A percentile compares a stretch with the other conserved stretches of the same genome.
Conservation (phyloP, 1,140 invertebrate genomes). For the Philopotamus ludificatus region DNA sequence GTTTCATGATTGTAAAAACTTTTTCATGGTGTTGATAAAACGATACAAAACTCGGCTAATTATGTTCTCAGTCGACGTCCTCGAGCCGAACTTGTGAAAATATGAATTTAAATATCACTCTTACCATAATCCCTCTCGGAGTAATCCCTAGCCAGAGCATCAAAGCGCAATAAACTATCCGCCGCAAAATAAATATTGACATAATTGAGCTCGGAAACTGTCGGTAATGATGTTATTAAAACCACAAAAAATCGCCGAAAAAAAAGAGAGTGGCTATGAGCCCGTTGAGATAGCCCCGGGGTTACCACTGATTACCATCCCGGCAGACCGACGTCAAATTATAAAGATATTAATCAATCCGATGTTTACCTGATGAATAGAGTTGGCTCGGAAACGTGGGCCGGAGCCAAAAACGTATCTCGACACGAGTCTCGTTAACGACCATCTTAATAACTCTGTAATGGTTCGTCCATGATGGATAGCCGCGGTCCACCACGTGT, state of each 20-base stretch:
- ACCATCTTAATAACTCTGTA: conserved; percentile 11
- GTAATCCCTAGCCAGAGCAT: too few relatives aligned
- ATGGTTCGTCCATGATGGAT: conserved; percentile 7
- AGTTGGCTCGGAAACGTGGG: background rate
- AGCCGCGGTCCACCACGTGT: too few relatives aligned
- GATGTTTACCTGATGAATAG: conserved; percentile 9
- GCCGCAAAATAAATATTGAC: background rate
- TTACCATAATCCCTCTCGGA: too few relatives aligned
- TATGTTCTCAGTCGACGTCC: too few relatives aligned
- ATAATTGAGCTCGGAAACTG: background rate
- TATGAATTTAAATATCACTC: too few relatives aligned
- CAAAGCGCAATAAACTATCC: too few relatives aligned
- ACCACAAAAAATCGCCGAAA: too few relatives aligned
- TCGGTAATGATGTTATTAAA: conserved; percentile 7
- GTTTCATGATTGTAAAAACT: too few relatives aligned
- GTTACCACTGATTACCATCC: background rate
- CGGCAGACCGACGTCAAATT: conserved; percentile 3
- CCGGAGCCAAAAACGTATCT: background rate
- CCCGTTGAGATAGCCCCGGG: background rate
- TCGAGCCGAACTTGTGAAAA: too few relatives aligned
- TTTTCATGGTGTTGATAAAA: too few relatives aligned
- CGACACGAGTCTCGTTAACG: background rate
- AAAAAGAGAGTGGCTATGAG: background rate
- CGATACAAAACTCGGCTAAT: too few relatives aligned
- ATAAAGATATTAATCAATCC: conserved; percentile 13